These are phyloP conservation scores for Prosopocoilus inquinatus DNA, from an alignment of 2,888 invertebrate genomes.

Conservation along the genomic window DNA sequence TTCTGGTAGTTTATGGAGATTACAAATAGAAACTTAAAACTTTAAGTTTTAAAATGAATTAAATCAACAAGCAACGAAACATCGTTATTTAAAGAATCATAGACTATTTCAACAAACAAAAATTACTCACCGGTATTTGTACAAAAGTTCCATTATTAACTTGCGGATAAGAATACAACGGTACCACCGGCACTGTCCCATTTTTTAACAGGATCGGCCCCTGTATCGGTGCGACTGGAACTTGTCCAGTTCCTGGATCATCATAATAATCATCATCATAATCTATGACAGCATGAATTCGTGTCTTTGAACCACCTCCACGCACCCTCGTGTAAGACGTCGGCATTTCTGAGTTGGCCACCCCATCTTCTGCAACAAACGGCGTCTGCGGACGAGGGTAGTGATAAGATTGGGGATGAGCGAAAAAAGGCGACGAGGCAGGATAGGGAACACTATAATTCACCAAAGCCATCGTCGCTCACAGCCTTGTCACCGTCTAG, in stretches of 20 bases:
- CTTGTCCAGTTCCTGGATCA: conserved; percentile 49
- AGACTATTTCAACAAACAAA: neutral
- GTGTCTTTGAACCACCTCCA: conserved; percentile 56
- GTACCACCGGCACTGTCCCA: conserved; percentile 83
- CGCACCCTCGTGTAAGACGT: conserved; percentile 67
- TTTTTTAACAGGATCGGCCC: conserved; percentile 86
- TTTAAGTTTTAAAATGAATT: too few relatives aligned
- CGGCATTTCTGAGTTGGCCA: conserved; percentile 45
- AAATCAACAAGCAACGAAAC: too few relatives aligned
- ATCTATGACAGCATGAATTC: conserved; percentile 71
- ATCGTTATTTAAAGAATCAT: too few relatives aligned
- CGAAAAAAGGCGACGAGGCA: conserved; percentile 27
- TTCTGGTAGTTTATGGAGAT: too few relatives aligned
- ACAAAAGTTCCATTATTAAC: conserved; percentile 83
- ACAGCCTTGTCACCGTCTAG: too few relatives aligned
- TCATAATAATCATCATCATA: conserved; percentile 68
- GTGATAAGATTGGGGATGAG: conserved; percentile 36
- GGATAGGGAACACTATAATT: conserved; percentile 45
- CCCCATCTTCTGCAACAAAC: conserved; percentile 50
- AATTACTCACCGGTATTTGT: conserved; percentile 82
- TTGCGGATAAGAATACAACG: conserved; percentile 80
- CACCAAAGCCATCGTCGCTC: conserved; percentile 40
- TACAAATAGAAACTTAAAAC: too few relatives aligned
- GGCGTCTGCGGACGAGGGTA: conserved; percentile 46
- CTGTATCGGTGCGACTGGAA: conserved; percentile 79